A percentile compares a stretch with the other conserved stretches of the same genome.
These are phyloP conservation scores for Phymatocera aterrima DNA, from an alignment of 2,888 invertebrate species.

Conservation along the genomic window DNA sequence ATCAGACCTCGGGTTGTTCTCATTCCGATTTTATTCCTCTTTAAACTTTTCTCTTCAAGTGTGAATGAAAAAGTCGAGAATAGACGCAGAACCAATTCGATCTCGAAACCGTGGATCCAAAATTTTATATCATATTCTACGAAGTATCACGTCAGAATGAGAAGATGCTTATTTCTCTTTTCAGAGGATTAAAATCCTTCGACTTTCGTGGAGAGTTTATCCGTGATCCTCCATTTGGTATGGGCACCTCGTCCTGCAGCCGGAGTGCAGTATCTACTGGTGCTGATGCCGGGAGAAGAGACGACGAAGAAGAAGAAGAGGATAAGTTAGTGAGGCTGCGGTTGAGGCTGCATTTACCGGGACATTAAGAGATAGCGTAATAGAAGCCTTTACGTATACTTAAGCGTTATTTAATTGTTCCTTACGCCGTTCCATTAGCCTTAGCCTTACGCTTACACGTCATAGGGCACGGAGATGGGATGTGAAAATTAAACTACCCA, in stretches of 20 bases:
- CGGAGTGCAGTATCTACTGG: too few relatives aligned
- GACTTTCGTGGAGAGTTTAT: not conserved
- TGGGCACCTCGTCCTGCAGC: not conserved
- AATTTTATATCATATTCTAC: too few relatives aligned
- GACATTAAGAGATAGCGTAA: constrained; percentile 42
- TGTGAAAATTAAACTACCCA: constrained; percentile 37
- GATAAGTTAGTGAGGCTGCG: constrained; percentile 26
- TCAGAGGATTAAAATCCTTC: not conserved
- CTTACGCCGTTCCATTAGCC: constrained; percentile 30
- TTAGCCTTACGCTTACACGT: too few relatives aligned
- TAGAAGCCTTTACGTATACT: constrained; percentile 40
- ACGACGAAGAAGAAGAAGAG: not conserved
- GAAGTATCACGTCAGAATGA: too few relatives aligned
- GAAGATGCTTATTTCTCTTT: too few relatives aligned
- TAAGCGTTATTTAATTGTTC: constrained; percentile 42
- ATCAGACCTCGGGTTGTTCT: too few relatives aligned
- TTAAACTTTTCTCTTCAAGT: too few relatives aligned
- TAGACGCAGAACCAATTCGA: too few relatives aligned
- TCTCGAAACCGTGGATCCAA: too few relatives aligned
- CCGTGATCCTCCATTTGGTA: not conserved
- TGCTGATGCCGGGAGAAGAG: too few relatives aligned
- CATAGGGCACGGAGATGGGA: constrained; percentile 1
- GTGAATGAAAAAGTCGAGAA: too few relatives aligned
- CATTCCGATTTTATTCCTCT: too few relatives aligned
- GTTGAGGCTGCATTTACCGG: constrained; percentile 36